A percentile compares a stretch with the other conserved stretches of the same genome.
Conservation (phyloP, 2,888 invertebrate species). For the Caradrina clavipalpis region DNA sequence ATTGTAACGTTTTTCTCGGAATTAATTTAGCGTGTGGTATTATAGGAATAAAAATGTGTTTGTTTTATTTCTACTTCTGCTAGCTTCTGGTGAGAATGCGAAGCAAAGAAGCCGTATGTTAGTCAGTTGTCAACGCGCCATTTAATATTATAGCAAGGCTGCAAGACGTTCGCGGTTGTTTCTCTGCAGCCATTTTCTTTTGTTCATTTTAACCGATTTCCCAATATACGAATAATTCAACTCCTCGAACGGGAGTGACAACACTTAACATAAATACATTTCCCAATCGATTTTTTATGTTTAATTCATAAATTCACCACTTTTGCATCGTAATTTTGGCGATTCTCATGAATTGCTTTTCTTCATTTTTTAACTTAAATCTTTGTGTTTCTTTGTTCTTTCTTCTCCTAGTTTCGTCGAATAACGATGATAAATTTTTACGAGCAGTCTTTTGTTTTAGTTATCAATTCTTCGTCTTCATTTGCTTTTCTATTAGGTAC, state of each 20-base stretch:
- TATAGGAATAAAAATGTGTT: not conserved
- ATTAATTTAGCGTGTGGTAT: not conserved
- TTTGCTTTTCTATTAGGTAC: not conserved
- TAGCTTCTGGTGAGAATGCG: not conserved
- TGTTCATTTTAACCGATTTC: conserved; percentile 60
- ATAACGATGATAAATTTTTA: conserved; percentile 9
- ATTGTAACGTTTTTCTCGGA: conserved; percentile 1
- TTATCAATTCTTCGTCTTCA: not conserved
- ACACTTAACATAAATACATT: conserved; percentile 70
- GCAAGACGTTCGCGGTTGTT: conserved; percentile 26
- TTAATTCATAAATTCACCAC: conserved; percentile 71
- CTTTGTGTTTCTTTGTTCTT: not conserved
- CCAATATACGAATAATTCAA: conserved; percentile 71
- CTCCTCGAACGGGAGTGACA: conserved; percentile 60
- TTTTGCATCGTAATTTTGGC: conserved; percentile 48
- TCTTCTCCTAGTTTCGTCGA: conserved; percentile 6
- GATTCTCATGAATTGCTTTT: conserved; percentile 36
- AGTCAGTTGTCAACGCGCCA: conserved; percentile 21
- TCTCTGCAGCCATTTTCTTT: conserved; percentile 17
- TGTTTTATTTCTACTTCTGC: conserved; percentile 9
- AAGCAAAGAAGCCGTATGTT: conserved; percentile 25
- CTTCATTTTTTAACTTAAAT: conserved; percentile 9
- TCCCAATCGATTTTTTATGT: conserved; percentile 67
- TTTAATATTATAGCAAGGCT: conserved; percentile 25
- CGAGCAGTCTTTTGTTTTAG: not conserved